Evolutionary conservation across 2,797 vertebrate species (phyloP).

Genomic region (Pogonophryne albipinna): DNA sequence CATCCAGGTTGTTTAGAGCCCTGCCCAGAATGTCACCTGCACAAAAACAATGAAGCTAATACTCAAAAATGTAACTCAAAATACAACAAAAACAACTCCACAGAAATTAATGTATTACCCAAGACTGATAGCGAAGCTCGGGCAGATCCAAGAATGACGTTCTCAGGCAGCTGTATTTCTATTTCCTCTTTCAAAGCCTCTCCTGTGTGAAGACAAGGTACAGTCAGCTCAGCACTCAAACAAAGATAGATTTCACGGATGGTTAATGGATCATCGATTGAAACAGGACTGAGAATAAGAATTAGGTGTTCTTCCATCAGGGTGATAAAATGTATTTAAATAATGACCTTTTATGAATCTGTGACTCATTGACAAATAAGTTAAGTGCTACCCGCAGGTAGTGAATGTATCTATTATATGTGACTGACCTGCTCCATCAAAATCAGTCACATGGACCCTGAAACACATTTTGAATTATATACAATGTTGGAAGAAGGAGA

Average conservation of each 20-base stretch:
- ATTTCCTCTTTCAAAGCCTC: conserved; percentile 57
- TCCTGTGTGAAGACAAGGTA: conserved; percentile 54
- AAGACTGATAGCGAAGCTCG: conserved; percentile 79
- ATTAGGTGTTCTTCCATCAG: background rate
- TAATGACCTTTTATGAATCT: background rate
- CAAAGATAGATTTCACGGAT: background rate
- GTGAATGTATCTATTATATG: background rate
- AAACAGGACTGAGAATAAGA: background rate
- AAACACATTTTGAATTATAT: too few species aligned
- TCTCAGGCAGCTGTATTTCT: conserved; percentile 74
- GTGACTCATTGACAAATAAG: background rate
- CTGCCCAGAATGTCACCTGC: conserved; percentile 87
- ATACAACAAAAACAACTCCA: background rate
- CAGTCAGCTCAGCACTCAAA: background rate
- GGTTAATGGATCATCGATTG: background rate
- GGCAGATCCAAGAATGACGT: conserved; percentile 81
- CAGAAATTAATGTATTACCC: conserved; percentile 67
- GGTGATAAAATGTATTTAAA: background rate
- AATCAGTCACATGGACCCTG: too few species aligned
- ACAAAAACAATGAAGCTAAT: conserved; percentile 21
- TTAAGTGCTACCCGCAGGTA: background rate
- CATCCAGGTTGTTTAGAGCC: conserved; percentile 83
- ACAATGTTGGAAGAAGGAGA: too few species aligned
- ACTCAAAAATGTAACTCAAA: background rate
- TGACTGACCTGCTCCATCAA: too few species aligned